Evolutionary conservation across 2,797 vertebrate species (phyloP).

Genomic region (Cottoperca gobio): DNA sequence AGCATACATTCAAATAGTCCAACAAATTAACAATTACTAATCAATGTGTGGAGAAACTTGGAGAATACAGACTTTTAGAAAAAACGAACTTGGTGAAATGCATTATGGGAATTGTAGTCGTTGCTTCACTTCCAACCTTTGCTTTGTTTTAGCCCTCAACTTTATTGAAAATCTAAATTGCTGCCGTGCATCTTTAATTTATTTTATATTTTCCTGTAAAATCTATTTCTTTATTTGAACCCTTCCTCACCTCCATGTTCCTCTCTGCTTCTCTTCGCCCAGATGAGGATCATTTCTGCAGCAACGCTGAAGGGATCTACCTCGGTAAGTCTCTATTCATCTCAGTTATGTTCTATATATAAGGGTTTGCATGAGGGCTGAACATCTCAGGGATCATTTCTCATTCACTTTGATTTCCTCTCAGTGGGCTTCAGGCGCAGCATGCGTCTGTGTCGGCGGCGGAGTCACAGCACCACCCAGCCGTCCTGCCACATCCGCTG

Average conservation of each 20-base stretch:
- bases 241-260: not conserved
- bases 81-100: not conserved
- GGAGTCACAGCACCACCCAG: conserved; percentile 73
- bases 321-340: conserved; percentile 67
- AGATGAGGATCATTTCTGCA: conserved; percentile 92
- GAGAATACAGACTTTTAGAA: too few relatives aligned
- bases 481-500: conserved; percentile 76
- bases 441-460: conserved; percentile 91
- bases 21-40: too few relatives aligned
- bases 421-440: conserved; percentile 94
- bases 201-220: too few relatives aligned
- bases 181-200: too few relatives aligned
- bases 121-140: too few relatives aligned
- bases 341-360: not conserved
- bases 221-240: too few relatives aligned
- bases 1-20: too few relatives aligned
- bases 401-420: not conserved
- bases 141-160: too few relatives aligned
- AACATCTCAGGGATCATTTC: fast-evolving
- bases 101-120: not conserved
- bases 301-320: conserved; percentile 80
- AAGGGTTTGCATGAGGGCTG: not conserved
- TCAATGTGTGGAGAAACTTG: not conserved
- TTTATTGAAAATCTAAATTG: too few relatives aligned
- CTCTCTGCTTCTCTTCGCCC: not conserved